Conservation (phyloP, 2,888 invertebrate species). For the Mactromeris polynyma region DNA sequence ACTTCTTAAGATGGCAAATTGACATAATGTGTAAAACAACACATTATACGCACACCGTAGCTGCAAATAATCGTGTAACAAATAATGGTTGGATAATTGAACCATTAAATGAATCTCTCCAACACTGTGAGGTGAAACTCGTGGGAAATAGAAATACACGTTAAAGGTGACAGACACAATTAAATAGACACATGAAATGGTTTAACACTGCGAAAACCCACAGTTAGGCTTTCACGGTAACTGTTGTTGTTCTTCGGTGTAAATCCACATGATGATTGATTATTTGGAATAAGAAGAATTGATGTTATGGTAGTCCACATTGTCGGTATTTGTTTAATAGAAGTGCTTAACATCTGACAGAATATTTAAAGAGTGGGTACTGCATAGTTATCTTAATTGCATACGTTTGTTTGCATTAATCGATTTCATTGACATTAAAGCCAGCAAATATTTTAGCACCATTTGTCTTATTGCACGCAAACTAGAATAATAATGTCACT, state of each 20-base stretch:
- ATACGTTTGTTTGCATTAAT: neutral
- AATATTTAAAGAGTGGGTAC: neutral
- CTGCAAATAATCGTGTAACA: neutral
- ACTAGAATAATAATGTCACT: neutral
- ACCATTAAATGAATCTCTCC: neutral
- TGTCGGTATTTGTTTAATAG: neutral
- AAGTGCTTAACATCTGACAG: neutral
- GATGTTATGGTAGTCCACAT: neutral
- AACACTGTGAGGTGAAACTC: neutral
- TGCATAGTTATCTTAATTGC: neutral
- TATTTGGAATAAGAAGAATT: neutral
- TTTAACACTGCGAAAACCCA: neutral
- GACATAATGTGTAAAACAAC: conserved; percentile 4
- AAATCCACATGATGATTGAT: neutral
- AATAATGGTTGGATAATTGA: neutral
- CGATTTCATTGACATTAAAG: neutral
- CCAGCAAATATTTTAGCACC: neutral
- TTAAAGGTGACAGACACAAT: conserved; percentile 9
- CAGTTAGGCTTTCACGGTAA: neutral
- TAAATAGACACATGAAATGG: neutral
- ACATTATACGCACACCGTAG: neutral
- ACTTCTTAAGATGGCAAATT: conserved; percentile 1
- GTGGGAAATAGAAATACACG: neutral
- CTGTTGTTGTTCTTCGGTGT: neutral
- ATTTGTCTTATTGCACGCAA: neutral